Base-by-base conservation (phyloP, 2,888 invertebrate species). In the Baronia brevicornis region DNA sequence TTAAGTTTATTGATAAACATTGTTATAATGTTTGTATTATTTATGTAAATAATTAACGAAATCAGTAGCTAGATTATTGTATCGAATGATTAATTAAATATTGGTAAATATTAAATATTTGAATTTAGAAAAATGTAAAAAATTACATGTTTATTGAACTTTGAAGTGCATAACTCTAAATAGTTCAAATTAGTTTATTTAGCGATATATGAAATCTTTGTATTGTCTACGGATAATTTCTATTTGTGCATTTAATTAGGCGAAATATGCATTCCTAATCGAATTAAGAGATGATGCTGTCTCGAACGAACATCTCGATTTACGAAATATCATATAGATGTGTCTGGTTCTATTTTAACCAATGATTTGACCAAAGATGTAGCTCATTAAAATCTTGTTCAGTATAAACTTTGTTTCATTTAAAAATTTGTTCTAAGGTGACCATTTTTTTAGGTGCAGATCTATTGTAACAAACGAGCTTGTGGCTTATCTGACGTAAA, bases 291-390 rank as follows among this genome's bases (percentile, higher is more conserved):
- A 56, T 42, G 39, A 48, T 47, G 49, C 48, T 39, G 44, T 43
- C 51, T 44, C 58, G 45, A 40, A 50, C 40, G 42, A 39, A 39
- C 35, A 35, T 29, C 41, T 48, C 49, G 48, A 55, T 53, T 43
- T 60, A 51, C 54, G 43, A 50, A 59, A 44, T 39, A 31, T 34
- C 25, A 43, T 54, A 55, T 53, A 39, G 51, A 66, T 61, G 65
- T 71, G 70, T 64, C 63, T 50, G 64, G 57, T 66, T 65, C 59
- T 55, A 52, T 59, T 67, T 51, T 74, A 87, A 87, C 88, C 88
- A 88, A 88, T 88, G 87, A 87, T 87, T 85, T 84, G 87, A 88
- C 88, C 88, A 89, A 89, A 88, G 88, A 88, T 70, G 74, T 84
- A 84, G 82, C 63, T 67, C 64, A 85, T 68, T 82, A 84, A 84